Evolutionary conservation across 2,113 vertebrate genomes (phyloP).

Genomic region (Pimephales promelas): DNA sequence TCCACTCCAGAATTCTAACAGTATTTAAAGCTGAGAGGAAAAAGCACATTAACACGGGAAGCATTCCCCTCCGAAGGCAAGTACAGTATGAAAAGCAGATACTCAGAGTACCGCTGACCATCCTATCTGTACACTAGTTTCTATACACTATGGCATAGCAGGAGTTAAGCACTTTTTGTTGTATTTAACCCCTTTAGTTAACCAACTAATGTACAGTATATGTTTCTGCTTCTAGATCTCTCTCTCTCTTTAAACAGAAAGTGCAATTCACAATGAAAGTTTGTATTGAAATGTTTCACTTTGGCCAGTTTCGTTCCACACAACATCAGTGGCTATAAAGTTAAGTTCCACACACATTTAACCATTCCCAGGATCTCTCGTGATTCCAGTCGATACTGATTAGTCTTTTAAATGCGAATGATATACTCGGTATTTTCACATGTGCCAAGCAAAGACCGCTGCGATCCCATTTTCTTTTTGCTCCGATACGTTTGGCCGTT

Average conservation of each 20-base stretch:
- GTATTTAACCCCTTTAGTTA: constrained; percentile 10
- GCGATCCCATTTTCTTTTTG: background rate
- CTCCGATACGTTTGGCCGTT: constrained; percentile 72
- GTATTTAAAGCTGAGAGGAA: constrained; percentile 71
- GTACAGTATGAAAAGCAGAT: constrained; percentile 75
- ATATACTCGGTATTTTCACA: constrained; percentile 1
- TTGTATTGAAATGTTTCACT: constrained; percentile 72
- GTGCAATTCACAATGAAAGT: constrained; percentile 79
- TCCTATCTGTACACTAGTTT: constrained; percentile 71
- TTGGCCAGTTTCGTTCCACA: constrained; percentile 79
- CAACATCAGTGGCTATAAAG: constrained; percentile 69
- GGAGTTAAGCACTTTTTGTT: constrained; percentile 67
- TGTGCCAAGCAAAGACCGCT: background rate
- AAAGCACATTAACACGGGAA: constrained; percentile 77
- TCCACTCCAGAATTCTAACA: constrained; percentile 64
- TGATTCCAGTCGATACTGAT: constrained; percentile 61
- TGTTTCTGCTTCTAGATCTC: constrained; percentile 52
- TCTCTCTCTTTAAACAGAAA: constrained; percentile 70
- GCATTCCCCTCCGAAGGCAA: constrained; percentile 77
- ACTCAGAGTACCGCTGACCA: constrained; percentile 73
- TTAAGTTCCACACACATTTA: constrained; percentile 68
- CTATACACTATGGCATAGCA: constrained; percentile 76
- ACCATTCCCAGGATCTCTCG: constrained; percentile 56
- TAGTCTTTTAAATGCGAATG: background rate
- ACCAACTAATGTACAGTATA: background rate